A percentile compares a stretch with the other conserved stretches of the same genome.
Evolutionary conservation across 2,113 vertebrate genomes (phyloP).

Genomic region (Tychaedon coryphoeus): DNA sequence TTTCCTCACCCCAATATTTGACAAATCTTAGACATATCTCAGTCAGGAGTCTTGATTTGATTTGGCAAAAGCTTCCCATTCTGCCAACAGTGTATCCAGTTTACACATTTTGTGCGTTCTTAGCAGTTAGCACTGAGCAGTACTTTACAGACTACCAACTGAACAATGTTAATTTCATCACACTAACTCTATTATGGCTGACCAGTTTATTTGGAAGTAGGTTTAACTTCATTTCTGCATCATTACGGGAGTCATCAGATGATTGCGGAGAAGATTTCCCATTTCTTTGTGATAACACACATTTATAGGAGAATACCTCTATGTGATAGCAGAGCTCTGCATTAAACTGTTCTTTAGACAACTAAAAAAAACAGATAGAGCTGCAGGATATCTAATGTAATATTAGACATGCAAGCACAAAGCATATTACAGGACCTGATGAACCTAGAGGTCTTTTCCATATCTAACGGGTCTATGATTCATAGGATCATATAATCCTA

Average conservation of each 20-base stretch:
- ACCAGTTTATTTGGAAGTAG: slow-evolving; percentile 5
- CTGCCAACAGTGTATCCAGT: background rate
- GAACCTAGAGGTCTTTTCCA: background rate
- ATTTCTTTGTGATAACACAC: background rate
- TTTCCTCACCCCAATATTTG: background rate
- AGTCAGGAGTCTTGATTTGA: background rate
- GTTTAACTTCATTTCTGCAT: slow-evolving; percentile 33
- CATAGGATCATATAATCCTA: background rate
- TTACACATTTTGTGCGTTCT: rapidly evolving
- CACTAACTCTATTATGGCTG: background rate
- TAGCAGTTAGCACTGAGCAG: background rate
- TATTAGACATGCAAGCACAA: background rate
- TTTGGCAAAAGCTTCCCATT: background rate
- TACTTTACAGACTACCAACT: background rate
- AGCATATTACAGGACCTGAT: background rate
- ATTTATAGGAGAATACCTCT: background rate
- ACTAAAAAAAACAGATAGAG: background rate
- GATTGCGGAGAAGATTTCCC: background rate
- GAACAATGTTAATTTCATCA: background rate
- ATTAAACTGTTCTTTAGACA: background rate
- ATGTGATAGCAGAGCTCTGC: background rate
- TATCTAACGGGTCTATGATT: background rate
- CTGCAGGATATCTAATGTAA: background rate
- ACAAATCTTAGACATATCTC: rapidly evolving
- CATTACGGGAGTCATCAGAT: background rate